Conservation (phyloP, 2,888 invertebrate species). For the Crematogaster levior region DNA sequence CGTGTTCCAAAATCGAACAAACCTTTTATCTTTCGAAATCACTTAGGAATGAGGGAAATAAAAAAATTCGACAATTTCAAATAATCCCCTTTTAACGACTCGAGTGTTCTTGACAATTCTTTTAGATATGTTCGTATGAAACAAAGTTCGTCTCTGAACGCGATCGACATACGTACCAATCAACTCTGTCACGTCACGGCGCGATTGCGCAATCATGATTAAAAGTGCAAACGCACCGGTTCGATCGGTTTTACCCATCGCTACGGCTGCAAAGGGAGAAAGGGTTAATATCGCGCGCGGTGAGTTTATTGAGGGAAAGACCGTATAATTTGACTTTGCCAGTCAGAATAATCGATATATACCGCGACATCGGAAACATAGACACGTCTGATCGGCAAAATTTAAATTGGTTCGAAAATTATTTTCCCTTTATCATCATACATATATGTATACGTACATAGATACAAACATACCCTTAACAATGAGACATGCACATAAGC, state of each 20-base stretch:
- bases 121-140: not conserved
- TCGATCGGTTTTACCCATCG: constrained; percentile 47
- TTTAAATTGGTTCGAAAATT: constrained; percentile 83
- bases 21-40: not conserved
- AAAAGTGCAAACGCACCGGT: constrained; percentile 49
- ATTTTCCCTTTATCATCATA: constrained; percentile 66
- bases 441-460: no score
- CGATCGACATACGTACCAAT: constrained; percentile 21
- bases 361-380: constrained; percentile 78
- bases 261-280: not conserved
- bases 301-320: constrained; percentile 76
- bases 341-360: constrained; percentile 82
- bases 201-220: constrained; percentile 53
- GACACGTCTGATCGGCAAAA: constrained; percentile 78
- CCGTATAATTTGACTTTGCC: constrained; percentile 80
- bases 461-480: not conserved
- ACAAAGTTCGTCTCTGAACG: not conserved
- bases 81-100: not conserved
- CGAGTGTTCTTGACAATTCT: not conserved
- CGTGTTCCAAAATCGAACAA: not conserved
- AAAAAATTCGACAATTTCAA: not conserved
- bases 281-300: constrained; percentile 71
- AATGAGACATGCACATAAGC: not conserved
- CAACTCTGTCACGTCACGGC: constrained; percentile 32
- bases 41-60: not conserved